A percentile compares a stretch with the other conserved stretches of the same genome.
phyloP scores from a whole-genome alignment of 1,140 invertebrate species.

The Cyclina sinensis region DNA sequence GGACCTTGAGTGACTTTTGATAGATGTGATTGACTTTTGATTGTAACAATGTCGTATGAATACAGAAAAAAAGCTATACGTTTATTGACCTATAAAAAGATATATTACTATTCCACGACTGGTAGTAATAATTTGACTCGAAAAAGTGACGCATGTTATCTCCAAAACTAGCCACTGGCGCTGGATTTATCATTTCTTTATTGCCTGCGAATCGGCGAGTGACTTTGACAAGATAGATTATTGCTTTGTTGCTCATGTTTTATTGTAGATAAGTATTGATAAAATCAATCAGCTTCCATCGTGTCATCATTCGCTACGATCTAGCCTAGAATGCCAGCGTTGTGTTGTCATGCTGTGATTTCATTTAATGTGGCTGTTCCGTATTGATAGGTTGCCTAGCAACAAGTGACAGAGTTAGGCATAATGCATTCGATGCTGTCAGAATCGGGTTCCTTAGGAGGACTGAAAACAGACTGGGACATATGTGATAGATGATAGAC shows the following conservation, averaged over 20 bases:
- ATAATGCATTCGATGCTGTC: conserved; percentile 28
- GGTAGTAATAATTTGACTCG: too few species aligned
- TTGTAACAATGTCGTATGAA: too few species aligned
- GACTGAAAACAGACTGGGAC: conserved; percentile 28
- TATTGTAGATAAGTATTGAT: background rate
- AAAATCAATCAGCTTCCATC: background rate
- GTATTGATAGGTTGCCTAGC: conserved; percentile 46
- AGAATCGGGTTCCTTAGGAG: background rate
- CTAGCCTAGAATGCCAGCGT: background rate
- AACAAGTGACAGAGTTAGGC: conserved; percentile 40
- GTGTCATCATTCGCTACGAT: background rate
- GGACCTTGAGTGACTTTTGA: too few species aligned
- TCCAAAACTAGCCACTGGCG: too few species aligned
- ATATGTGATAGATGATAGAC: conserved; percentile 21
- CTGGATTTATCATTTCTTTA: too few species aligned
- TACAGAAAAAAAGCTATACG: too few species aligned
- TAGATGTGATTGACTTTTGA: too few species aligned
- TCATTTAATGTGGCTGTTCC: conserved; percentile 15
- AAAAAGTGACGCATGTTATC: too few species aligned
- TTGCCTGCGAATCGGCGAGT: too few species aligned
- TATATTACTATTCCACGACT: too few species aligned
- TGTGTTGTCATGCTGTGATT: conserved; percentile 3
- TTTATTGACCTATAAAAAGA: too few species aligned
- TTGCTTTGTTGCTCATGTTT: background rate
- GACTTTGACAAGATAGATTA: too few species aligned